Conservation (phyloP, 2,888 invertebrate genomes). For the Balanococcus diminutus region DNA sequence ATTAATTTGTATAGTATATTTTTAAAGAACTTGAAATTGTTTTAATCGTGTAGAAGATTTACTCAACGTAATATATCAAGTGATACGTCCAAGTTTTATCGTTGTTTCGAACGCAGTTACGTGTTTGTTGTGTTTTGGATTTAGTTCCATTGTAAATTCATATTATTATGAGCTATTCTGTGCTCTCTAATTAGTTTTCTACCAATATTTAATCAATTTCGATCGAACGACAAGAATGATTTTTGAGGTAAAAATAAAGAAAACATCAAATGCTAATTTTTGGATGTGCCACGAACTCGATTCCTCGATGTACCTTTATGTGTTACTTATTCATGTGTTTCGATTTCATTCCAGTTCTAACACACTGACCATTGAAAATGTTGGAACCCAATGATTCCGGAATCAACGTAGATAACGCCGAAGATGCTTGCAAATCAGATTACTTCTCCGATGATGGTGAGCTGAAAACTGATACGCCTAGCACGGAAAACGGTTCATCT, state of each 20-base stretch:
- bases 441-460: slow-evolving; percentile 25
- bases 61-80: neutral
- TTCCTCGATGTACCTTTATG: neutral
- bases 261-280: neutral
- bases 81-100: neutral
- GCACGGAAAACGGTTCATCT: neutral
- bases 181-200: neutral
- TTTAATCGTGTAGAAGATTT: neutral
- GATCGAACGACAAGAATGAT: neutral
- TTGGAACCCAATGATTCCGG: slow-evolving; percentile 18
- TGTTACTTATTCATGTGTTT: neutral
- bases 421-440: slow-evolving; percentile 12
- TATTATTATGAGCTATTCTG: neutral
- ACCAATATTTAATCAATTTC: neutral
- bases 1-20: neutral
- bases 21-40: neutral
- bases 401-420: neutral
- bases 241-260: neutral
- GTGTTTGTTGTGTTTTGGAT: neutral
- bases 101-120: neutral
- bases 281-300: neutral
- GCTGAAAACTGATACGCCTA: neutral
- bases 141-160: neutral
- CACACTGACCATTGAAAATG: neutral
- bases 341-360: neutral